A percentile compares a stretch with the other conserved stretches of the same genome.
phyloP scores from a whole-genome alignment of 1,140 invertebrate genomes.

The Zaprionus gabonicus region DNA sequence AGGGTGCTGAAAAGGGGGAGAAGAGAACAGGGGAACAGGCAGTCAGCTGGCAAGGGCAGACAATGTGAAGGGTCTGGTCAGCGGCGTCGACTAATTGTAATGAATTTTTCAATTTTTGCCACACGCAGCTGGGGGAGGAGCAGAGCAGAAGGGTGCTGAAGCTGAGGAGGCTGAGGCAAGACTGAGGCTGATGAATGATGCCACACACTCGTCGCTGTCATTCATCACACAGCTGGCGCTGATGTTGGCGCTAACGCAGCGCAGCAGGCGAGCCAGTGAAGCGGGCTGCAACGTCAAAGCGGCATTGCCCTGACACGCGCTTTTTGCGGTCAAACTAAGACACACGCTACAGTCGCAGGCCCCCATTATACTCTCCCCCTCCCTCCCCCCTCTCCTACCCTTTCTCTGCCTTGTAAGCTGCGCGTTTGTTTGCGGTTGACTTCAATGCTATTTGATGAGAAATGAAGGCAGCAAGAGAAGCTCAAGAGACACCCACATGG shows the following conservation, averaged over 20 bases:
- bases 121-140: neutral
- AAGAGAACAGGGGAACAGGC: neutral
- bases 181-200: slow-evolving; percentile 70
- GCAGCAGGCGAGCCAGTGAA: slow-evolving; percentile 11
- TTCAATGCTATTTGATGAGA: slow-evolving; percentile 64
- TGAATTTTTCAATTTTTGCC: slow-evolving; percentile 75
- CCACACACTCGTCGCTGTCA: slow-evolving; percentile 72
- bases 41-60: neutral
- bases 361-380: neutral
- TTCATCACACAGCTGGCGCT: slow-evolving; percentile 63
- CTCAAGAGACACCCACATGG: neutral
- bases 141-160: too few relatives aligned
- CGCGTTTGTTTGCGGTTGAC: slow-evolving; percentile 47
- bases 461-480: slow-evolving; percentile 35
- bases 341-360: neutral
- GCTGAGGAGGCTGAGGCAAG: slow-evolving; percentile 1
- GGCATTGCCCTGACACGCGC: slow-evolving; percentile 46
- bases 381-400: neutral
- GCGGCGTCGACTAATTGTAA: slow-evolving; percentile 74
- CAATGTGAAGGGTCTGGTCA: slow-evolving; percentile 32
- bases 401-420: neutral
- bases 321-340: slow-evolving; percentile 69
- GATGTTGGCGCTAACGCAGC: slow-evolving; percentile 31
- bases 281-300: slow-evolving; percentile 10
- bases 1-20: neutral